Evolutionary conservation across 2,888 invertebrate species (phyloP).

Genomic region (Acrocyrtus sp.): DNA sequence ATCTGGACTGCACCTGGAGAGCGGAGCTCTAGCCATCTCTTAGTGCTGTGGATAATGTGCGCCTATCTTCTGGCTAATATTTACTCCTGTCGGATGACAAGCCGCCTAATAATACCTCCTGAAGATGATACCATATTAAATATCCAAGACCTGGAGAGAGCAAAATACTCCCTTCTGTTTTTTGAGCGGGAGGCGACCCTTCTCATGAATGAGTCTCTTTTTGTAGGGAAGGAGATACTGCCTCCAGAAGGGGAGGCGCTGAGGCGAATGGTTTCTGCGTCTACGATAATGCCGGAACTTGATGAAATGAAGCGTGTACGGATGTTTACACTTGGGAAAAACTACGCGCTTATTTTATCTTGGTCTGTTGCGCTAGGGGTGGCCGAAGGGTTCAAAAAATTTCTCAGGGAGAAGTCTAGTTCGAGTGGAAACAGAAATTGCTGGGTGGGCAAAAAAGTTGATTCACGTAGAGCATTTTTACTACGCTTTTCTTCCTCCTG

Average conservation of each 20-base stretch:
- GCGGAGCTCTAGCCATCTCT: too few species aligned
- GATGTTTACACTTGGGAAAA: neutral
- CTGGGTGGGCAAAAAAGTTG: constrained; percentile 8
- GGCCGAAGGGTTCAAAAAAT: too few species aligned
- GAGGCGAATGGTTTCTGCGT: neutral
- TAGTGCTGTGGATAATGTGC: too few species aligned
- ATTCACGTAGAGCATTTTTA: neutral
- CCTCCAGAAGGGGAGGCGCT: too few species aligned
- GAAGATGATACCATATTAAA: neutral
- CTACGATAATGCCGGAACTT: neutral
- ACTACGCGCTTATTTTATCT: neutral
- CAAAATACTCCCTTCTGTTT: constrained; percentile 6
- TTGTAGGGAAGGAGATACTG: too few species aligned
- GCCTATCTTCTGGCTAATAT: constrained; percentile 8
- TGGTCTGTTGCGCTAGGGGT: neutral
- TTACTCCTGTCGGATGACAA: neutral
- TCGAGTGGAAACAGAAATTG: constrained; percentile 1
- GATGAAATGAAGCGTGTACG: neutral
- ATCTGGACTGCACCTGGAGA: too few species aligned
- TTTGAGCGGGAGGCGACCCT: too few species aligned
- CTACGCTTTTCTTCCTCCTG: constrained; percentile 12
- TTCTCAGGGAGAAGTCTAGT: too few species aligned
- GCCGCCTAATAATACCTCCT: neutral
- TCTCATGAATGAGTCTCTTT: too few species aligned
- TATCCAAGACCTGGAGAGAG: neutral